These are phyloP conservation scores for Prolemur simus DNA, from an alignment of 2,113 vertebrate genomes.

Conservation along the genomic window DNA sequence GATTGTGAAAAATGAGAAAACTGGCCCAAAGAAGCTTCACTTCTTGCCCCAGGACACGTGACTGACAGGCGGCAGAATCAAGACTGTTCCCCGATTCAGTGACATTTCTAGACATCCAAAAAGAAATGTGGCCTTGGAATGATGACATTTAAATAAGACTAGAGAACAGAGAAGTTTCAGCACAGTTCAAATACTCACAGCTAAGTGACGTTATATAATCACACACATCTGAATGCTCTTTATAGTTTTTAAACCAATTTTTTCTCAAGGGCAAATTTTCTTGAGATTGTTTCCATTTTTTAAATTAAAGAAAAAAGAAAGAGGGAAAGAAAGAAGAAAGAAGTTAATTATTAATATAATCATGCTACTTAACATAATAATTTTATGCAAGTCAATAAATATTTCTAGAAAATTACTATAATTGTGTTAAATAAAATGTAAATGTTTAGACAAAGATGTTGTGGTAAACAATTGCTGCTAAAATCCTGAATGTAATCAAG, in stretches of 20 bases:
- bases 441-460: neutral
- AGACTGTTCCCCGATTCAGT: neutral
- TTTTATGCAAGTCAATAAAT: neutral
- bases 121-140: neutral
- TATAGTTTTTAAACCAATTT: neutral
- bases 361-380: neutral
- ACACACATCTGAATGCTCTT: neutral
- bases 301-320: neutral
- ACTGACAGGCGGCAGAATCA: neutral
- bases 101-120: neutral
- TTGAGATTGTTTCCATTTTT: neutral
- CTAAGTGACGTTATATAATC: neutral
- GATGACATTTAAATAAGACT: neutral
- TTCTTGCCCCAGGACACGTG: neutral
- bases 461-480: neutral
- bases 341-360: neutral
- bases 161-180: neutral
- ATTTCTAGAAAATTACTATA: neutral
- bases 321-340: neutral
- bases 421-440: neutral
- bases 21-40: neutral
- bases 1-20: neutral
- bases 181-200: neutral
- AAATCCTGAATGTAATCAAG: neutral
- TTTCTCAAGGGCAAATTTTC: neutral